Evolutionary conservation across 2,797 vertebrate species (phyloP), one percentile per base, ranked within the genome.

Genomic region (Rhynchonycteris naso): DNA sequence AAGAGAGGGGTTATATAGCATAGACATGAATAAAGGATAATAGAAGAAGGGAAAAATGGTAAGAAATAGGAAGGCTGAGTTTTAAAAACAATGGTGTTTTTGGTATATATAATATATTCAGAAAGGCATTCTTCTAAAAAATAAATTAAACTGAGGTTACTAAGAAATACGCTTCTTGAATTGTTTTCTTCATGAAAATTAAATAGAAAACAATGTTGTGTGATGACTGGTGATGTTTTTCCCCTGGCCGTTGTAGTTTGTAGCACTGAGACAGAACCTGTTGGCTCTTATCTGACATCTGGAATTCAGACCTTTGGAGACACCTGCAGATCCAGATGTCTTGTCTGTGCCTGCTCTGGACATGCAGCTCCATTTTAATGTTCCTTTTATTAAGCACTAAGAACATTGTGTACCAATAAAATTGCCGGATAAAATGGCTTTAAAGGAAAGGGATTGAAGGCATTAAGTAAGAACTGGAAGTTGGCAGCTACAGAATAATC

Each of bases 161-260:
- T 87, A 78, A 97, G 65, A 89, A 63, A 28, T 65, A 66, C 26
- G 86, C 6, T 56, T 84, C 6, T 86, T 95, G 58, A 86, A 35
- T 52, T 85, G 4, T 83, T 66, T 24, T 80, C 58, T 90, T 96
- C 61, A 56, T 89, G 65, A 95, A 96, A 88, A 92, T 69, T 59
- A 78, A 81, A 50, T 92, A 30, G 88, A 38, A 91, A 84, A 59
- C 43, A 14, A 14, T 75, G 54, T 47, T 43, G 0, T 69, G 16
- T 58, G 92, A 72, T 59, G 69, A 56, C 56, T 89, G 18, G 18
- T 56, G 38, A n/a, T 66, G 1, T 58, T 81, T 4, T 82, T 79
- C 80, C 80, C 33, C 12, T 86, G 52, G 18, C 14, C 35, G 52
- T 74, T 65, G 12, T 52, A 19, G 50, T 81, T 95, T 15, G 63